phyloP scores from a whole-genome alignment of 2,888 invertebrate species.

The Creontiades dilutus region DNA sequence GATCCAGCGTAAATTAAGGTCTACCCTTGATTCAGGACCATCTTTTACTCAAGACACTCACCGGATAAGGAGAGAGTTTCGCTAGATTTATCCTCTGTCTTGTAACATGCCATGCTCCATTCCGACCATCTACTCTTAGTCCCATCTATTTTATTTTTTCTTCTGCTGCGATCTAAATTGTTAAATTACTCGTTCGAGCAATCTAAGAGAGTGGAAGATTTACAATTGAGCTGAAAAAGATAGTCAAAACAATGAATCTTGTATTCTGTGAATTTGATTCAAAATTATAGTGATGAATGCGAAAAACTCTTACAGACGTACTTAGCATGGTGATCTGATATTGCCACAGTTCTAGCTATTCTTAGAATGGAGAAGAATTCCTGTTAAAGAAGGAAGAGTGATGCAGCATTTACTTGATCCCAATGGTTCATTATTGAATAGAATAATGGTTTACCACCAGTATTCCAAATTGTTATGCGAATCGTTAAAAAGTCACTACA shows the following conservation, averaged over 20 bases:
- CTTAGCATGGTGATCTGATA: too few species aligned
- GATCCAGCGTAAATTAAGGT: slow-evolving; percentile 61
- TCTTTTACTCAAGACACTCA: slow-evolving; percentile 55
- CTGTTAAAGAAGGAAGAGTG: too few species aligned
- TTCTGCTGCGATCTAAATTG: neutral
- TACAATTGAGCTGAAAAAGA: neutral
- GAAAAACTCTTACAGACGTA: too few species aligned
- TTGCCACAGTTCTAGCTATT: too few species aligned
- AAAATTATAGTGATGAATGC: too few species aligned
- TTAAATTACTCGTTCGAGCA: neutral
- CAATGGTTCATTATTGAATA: too few species aligned
- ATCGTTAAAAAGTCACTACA: too few species aligned
- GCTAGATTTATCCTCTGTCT: neutral
- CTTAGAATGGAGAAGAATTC: too few species aligned
- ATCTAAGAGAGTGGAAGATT: neutral
- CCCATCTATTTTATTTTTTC: neutral
- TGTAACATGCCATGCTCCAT: neutral
- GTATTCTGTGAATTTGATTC: neutral
- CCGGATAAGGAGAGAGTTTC: slow-evolving; percentile 4
- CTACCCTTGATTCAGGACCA: slow-evolving; percentile 42
- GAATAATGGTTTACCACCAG: too few species aligned
- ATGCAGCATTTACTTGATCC: too few species aligned
- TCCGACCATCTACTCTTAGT: neutral
- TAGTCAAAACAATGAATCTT: neutral
- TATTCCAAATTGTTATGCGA: too few species aligned